Evolutionary conservation across 1,140 invertebrate genomes (phyloP).

Genomic region (Nixonia krombeini): DNA sequence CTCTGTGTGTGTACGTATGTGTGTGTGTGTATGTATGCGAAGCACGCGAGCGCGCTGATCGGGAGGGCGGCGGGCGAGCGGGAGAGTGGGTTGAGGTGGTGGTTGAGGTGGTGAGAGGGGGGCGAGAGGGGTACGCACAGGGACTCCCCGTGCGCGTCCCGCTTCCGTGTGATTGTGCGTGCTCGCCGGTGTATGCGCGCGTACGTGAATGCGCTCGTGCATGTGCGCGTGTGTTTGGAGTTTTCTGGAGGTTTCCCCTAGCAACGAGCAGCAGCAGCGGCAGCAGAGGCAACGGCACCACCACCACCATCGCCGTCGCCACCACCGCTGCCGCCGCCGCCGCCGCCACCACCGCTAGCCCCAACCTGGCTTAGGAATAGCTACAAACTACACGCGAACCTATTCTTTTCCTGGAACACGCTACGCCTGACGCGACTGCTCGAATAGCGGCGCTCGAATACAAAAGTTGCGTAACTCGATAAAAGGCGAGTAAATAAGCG

Average conservation of each 20-base stretch:
- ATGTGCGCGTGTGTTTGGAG: slow-evolving; percentile 57
- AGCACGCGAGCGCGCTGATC: no score
- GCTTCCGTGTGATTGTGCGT: slow-evolving; percentile 35
- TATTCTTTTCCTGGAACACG: slow-evolving; percentile 45
- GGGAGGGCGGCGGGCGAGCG: no score
- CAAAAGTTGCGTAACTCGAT: not conserved
- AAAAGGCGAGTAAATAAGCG: no score
- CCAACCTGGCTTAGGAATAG: slow-evolving; percentile 68
- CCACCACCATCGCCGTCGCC: no score
- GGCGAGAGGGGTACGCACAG: no score
- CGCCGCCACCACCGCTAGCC: slow-evolving; percentile 60
- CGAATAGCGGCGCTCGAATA: not conserved
- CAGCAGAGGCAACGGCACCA: no score
- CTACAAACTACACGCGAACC: slow-evolving; percentile 65
- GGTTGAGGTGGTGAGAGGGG: no score
- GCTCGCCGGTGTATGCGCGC: slow-evolving; percentile 8
- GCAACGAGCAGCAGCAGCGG: slow-evolving; percentile 65
- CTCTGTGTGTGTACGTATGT: slow-evolving; percentile 3
- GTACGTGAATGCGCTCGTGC: slow-evolving; percentile 15
- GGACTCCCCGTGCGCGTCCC: no score
- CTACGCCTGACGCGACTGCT: slow-evolving; percentile 2
- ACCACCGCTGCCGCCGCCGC: no score
- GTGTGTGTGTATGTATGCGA: not conserved
- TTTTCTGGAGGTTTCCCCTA: slow-evolving; percentile 72
- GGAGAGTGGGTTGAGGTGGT: no score